Evolutionary conservation across 2,888 invertebrate species (phyloP).

Genomic region (Drosophila multiciliata): DNA sequence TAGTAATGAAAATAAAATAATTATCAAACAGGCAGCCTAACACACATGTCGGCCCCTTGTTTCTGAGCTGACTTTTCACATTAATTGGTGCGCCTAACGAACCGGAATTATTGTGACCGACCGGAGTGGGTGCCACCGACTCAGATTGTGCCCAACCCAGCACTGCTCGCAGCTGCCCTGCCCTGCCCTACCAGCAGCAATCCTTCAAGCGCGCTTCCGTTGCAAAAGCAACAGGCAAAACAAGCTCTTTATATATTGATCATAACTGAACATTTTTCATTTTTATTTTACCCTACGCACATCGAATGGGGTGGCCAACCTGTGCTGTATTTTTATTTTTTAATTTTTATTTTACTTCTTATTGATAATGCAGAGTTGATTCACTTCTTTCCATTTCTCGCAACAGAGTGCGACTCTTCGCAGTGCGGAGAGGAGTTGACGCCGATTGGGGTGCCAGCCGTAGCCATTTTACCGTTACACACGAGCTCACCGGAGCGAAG

Average conservation of each 20-base stretch:
- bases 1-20: not conserved
- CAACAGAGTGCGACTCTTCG: conserved; percentile 82
- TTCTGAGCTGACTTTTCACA: conserved; percentile 27
- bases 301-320: not conserved
- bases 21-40: not conserved
- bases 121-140: conserved; percentile 47
- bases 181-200: conserved; percentile 27
- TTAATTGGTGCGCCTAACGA: conserved; percentile 78
- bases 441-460: conserved; percentile 83
- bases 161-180: not conserved
- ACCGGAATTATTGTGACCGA: conserved; percentile 71
- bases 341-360: not conserved
- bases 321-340: no score
- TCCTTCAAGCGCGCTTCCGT: conserved; percentile 79
- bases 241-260: conserved; percentile 13
- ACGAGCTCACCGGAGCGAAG: conserved; percentile 85
- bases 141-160: not conserved
- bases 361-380: not conserved
- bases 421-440: conserved; percentile 83
- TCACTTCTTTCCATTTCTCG: not conserved
- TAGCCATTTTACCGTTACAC: conserved; percentile 84
- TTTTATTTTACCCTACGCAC: not conserved
- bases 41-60: conserved; percentile 8
- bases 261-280: conserved; percentile 5
- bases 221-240: conserved; percentile 33